Base-by-base conservation (phyloP, 1,140 invertebrate species). In the Scylla paramamosain region DNA sequence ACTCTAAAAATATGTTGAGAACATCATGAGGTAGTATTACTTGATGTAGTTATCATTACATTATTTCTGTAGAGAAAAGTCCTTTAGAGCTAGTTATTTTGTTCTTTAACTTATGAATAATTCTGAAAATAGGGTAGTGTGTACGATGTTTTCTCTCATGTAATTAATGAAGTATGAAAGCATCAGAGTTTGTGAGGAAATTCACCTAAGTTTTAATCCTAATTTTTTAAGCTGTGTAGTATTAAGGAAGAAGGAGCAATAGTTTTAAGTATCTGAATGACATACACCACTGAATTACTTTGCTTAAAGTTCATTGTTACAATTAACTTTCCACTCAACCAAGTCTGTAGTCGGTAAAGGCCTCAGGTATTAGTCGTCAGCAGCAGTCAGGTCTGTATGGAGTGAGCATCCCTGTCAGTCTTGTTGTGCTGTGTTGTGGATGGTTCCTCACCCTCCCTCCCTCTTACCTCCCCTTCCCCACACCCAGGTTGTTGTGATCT, bases 301-400 rank as follows among this genome's bases (percentile, higher is more conserved):
- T 77, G 67, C 67, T 77, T 20, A 77, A n/a, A 20, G 67, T n/a
- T 77, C 20, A n/a, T 77, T 12, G 67, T 77, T 77, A n/a, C n/a
- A 20, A 77, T n/a, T 77, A 20, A 77, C 67, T 77, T 77, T n/a
- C 16, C 67, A 77, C 20, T 77, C 20, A 77, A 20, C 67, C 67
- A 77, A 77, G 67, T 77, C 0, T n/a, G 67, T 77, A 77, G 67
- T 77, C 67, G n/a, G 67, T 77, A 77, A 77, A n/a, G 67, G 67
- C 67, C 67, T 77, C 20, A 77, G 67, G 8, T n/a, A 77, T 20
- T 77, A 77, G 67, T 77, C 67, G 20, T 12, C 67, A n/a, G 67
- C 67, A n/a, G 67, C 67, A n/a, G 67, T 77, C 67, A 77, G 67
- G 67, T 77, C 67, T 77, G 67, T 77, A 77, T 77, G 20, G 67